Percentiles rank a stretch among this genome's conserved stretches.
These are phyloP conservation scores for Spodoptera littoralis DNA, from an alignment of 2,888 invertebrate species.

Conservation along the genomic window DNA sequence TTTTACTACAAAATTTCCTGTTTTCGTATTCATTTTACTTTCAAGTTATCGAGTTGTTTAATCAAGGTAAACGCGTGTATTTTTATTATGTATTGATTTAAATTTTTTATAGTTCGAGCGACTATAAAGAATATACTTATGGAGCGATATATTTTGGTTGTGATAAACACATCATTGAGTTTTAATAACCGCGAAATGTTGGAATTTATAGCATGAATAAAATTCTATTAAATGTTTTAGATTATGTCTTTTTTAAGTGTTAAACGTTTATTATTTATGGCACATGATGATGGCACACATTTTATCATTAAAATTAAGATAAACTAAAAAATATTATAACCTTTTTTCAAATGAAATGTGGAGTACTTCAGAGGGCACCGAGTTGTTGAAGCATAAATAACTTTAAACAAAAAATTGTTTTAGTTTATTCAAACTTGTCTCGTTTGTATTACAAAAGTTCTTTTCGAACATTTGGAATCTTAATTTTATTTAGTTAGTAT, in stretches of 20 bases:
- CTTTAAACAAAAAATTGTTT: too few relatives aligned
- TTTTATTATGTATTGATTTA: slow-evolving; percentile 22
- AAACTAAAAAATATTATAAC: too few relatives aligned
- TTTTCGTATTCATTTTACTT: slow-evolving; percentile 14
- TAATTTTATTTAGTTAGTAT: too few relatives aligned
- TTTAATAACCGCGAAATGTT: slow-evolving; percentile 17
- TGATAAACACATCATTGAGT: slow-evolving; percentile 28
- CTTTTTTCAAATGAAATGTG: slow-evolving; percentile 3
- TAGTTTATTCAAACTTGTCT: too few relatives aligned
- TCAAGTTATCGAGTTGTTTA: slow-evolving; percentile 9
- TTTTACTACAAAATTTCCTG: neutral
- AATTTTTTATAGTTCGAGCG: slow-evolving; percentile 26
- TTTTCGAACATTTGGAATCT: too few relatives aligned
- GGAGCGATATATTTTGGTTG: slow-evolving; percentile 15
- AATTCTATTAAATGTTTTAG: too few relatives aligned
- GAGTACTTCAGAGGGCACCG: neutral
- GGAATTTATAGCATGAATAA: neutral
- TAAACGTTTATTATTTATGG: too few relatives aligned
- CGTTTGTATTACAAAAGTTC: too few relatives aligned
- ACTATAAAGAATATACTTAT: too few relatives aligned
- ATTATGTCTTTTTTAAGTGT: too few relatives aligned
- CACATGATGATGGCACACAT: neutral
- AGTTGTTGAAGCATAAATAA: too few relatives aligned
- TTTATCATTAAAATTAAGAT: neutral
- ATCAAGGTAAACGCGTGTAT: slow-evolving; percentile 18